Base-by-base conservation (phyloP, 1,140 invertebrate genomes). In the Dermatophagoides farinae region DNA sequence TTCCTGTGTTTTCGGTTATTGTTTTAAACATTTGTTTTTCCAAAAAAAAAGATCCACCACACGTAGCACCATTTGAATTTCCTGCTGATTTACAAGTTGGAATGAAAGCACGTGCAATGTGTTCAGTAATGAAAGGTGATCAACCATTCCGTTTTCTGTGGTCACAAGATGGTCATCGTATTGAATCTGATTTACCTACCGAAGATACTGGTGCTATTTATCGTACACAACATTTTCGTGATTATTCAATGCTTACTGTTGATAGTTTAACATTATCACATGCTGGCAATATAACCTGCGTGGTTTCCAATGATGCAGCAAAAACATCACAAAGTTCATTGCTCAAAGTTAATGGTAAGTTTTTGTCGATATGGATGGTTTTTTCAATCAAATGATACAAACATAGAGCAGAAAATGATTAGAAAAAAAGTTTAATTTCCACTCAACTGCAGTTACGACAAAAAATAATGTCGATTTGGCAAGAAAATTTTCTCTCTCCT, bases 71-170 rank as follows among this genome's bases (percentile, higher is more conserved):
- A 43, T 66, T 67, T 54, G 54, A 53, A 12, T 66, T 68, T 61
- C 64, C 66, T 12, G 49, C 62, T 23, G 79, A 79, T 40, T 79
- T 84, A 57, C 77, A 81, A 54, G 80, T 81, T 67, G 84, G 84
- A 41, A 83, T 77, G 63, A 74, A 76, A 60, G 75, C 75, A 40
- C 76, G 78, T 66, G 71, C 84, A 44, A 78, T 79, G 20, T 68
- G 67, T 54, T 62, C 67, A 10, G 61, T 68, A n/a, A 65, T 64
- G 50, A 64, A 66, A 57, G 67, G 67, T 20, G 67, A 68, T 61
- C 63, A 64, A 40, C 67, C 67, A 16, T 65, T 68, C 12, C 40
- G 63, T 1, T 65, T 68, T 39, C 11, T 23, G 65, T 68, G 66
- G 67, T 51, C 62, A 16, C 66, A 68, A 53, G 62, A 68, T 60